A percentile compares a stretch with the other conserved stretches of the same genome.
Evolutionary conservation across 2,888 invertebrate genomes (phyloP).

Genomic region (Calephelis perditalis): DNA sequence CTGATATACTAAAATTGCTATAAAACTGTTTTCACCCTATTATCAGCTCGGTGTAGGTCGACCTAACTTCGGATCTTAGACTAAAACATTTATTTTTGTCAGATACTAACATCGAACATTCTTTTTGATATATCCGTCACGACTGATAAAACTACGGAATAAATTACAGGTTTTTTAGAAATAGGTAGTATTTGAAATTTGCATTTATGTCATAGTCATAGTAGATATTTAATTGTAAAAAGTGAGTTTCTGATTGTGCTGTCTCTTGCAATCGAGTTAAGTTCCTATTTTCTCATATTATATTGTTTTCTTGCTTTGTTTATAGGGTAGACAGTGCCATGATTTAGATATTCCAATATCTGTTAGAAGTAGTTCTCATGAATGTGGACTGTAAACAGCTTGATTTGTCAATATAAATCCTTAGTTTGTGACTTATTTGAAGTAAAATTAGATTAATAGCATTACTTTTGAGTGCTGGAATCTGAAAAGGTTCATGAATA

Average conservation of each 20-base stretch:
- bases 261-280: slow-evolving; percentile 62
- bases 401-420: no score
- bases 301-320: slow-evolving; percentile 46
- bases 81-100: slow-evolving; percentile 31
- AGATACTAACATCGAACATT: background rate
- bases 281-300: slow-evolving; percentile 67
- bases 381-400: no score
- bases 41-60: no score
- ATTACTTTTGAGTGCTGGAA: no score
- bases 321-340: slow-evolving; percentile 50
- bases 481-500: no score
- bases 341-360: background rate
- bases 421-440: no score
- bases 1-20: no score
- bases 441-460: no score
- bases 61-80: no score
- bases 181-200: slow-evolving; percentile 2
- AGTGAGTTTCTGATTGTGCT: slow-evolving; percentile 19
- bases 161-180: background rate
- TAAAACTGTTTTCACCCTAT: no score
- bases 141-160: slow-evolving; percentile 3
- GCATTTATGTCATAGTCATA: slow-evolving; percentile 8
- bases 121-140: background rate
- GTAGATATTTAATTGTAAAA: slow-evolving; percentile 6
- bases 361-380: no score